Conservation (phyloP, 2,888 invertebrate species). For the Andrena haemorrhoa region DNA sequence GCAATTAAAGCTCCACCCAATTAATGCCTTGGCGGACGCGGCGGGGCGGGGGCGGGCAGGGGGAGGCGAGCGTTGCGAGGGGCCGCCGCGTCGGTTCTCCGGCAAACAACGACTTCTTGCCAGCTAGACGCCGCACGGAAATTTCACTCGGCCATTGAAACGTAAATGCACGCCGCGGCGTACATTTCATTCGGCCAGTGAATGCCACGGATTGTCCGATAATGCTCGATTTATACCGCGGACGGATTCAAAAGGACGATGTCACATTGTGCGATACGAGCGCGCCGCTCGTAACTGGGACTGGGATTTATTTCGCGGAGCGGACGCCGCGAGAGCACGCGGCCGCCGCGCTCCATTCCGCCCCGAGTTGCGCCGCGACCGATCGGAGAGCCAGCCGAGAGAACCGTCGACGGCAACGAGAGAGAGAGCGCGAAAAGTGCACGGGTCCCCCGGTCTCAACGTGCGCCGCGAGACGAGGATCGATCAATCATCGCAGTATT, state of each 20-base stretch:
- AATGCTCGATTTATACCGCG: slow-evolving; percentile 60
- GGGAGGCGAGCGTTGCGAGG: slow-evolving; percentile 56
- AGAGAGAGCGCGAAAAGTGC: no score
- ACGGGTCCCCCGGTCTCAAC: no score
- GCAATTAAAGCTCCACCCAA: slow-evolving; percentile 83
- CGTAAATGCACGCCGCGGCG: slow-evolving; percentile 48
- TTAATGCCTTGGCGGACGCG: slow-evolving; percentile 76
- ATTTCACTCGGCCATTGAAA: slow-evolving; percentile 62
- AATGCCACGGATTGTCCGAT: slow-evolving; percentile 56
- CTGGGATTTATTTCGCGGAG: slow-evolving; percentile 47
- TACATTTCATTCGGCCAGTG: slow-evolving; percentile 46
- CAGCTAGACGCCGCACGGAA: slow-evolving; percentile 50
- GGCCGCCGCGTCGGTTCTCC: slow-evolving; percentile 38
- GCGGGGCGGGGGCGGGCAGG: slow-evolving; percentile 40
- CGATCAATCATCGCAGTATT: slow-evolving; percentile 16
- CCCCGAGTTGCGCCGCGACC: not conserved
- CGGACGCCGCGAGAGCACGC: slow-evolving; percentile 8
- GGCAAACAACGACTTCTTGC: slow-evolving; percentile 61
- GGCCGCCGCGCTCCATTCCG: not conserved
- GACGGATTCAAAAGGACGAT: slow-evolving; percentile 46
- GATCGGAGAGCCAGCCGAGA: not conserved
- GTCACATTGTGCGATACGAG: slow-evolving; percentile 26
- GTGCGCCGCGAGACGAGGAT: not conserved
- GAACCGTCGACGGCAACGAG: no score
- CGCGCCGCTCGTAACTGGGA: slow-evolving; percentile 35